Conservation (phyloP, 37 sponge, comb jelly and placozoan genomes). For the Oscarella lobularis region DNA sequence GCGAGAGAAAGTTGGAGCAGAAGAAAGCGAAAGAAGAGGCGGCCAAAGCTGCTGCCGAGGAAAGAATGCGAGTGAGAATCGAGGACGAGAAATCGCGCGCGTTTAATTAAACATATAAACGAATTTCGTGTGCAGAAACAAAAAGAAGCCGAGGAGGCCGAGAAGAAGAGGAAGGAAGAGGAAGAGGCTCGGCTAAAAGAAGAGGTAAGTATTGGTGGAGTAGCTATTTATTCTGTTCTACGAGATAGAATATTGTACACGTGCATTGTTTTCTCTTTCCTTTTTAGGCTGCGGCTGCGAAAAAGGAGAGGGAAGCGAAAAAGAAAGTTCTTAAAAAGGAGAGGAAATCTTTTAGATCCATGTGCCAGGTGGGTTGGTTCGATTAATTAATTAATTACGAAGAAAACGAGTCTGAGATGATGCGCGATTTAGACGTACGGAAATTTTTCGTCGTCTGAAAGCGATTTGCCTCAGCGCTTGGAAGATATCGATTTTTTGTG, state of each 20-base stretch:
- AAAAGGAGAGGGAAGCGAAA: slow-evolving; percentile 46
- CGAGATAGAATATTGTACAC: background rate
- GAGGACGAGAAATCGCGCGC: no score
- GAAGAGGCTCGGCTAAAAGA: slow-evolving; percentile 33
- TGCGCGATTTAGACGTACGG: background rate
- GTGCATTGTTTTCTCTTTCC: background rate
- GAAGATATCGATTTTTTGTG: no score
- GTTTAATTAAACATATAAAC: no score
- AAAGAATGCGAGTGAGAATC: slow-evolving; percentile 28
- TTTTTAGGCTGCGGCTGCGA: slow-evolving; percentile 24
- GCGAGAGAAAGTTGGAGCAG: slow-evolving; percentile 51
- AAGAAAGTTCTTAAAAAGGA: slow-evolving; percentile 58
- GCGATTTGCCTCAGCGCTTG: background rate
- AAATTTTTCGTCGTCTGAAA: background rate
- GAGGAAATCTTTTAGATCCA: slow-evolving; percentile 52
- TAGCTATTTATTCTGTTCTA: background rate
- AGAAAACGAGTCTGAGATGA: no score
- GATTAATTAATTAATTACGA: no score
- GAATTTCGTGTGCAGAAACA: background rate
- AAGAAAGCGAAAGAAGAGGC: slow-evolving; percentile 67
- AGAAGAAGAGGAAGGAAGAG: slow-evolving; percentile 40
- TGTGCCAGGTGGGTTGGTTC: slow-evolving; percentile 47
- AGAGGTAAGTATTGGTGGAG: background rate
- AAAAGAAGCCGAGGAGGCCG: slow-evolving; percentile 43
- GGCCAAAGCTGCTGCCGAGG: slow-evolving; percentile 25